Conservation (phyloP, 2,113 vertebrate genomes). For the Desmodus rotundus region DNA sequence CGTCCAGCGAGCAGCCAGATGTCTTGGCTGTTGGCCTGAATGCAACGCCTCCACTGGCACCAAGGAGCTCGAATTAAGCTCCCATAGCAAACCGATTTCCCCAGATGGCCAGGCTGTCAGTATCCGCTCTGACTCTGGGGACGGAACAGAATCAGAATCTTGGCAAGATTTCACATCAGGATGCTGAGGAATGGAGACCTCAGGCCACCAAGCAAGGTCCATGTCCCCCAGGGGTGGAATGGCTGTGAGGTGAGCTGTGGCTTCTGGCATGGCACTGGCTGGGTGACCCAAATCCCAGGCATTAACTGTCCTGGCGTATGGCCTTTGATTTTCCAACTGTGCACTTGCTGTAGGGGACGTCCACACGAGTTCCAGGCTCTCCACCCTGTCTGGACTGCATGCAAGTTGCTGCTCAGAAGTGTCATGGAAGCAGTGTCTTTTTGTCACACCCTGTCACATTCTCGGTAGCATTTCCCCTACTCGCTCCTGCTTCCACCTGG, state of each 20-base stretch:
- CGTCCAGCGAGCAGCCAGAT: rapidly evolving
- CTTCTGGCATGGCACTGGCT: not conserved
- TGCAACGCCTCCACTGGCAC: not conserved
- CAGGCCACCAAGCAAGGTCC: not conserved
- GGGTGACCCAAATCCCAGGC: rapidly evolving
- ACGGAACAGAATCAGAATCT: rapidly evolving
- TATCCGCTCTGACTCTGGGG: too few species aligned
- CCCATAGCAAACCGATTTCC: rapidly evolving
- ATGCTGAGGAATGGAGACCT: rapidly evolving
- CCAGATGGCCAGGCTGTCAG: rapidly evolving
- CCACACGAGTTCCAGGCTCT: rapidly evolving
- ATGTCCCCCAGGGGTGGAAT: not conserved
- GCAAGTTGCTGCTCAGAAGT: not conserved
- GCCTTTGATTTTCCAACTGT: rapidly evolving
- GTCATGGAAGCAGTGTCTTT: too few species aligned
- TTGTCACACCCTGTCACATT: not conserved
- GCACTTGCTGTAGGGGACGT: rapidly evolving
- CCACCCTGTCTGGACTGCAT: not conserved
- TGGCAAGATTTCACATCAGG: not conserved
- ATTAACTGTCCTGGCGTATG: rapidly evolving
- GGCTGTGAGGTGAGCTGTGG: not conserved
- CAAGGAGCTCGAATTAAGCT: rapidly evolving
- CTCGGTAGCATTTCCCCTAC: not conserved
- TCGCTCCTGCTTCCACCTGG: not conserved
- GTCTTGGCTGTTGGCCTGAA: not conserved